Percentiles rank a stretch among this genome's conserved stretches.
Conservation (phyloP, 2,797 vertebrate species). For the Macrochelys suwanniensis region DNA sequence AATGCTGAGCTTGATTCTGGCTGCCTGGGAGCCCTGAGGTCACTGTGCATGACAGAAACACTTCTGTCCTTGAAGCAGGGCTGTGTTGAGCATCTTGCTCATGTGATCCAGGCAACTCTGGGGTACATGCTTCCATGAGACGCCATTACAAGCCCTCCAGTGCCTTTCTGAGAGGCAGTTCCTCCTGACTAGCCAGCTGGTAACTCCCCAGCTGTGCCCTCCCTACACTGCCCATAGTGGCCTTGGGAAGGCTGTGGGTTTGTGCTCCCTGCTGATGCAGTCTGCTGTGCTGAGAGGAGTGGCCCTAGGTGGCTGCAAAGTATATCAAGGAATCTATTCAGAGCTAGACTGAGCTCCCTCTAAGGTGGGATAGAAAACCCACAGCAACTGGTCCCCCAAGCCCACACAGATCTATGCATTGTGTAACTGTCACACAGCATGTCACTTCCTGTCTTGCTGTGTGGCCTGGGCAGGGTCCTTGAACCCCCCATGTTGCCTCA, state of each 20-base stretch:
- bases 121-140: not conserved
- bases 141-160: not conserved
- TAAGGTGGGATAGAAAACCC: not conserved
- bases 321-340: not conserved
- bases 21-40: not conserved
- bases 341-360: not conserved
- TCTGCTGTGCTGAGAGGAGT: not conserved
- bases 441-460: not conserved
- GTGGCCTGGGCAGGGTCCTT: not conserved
- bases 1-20: rapidly evolving
- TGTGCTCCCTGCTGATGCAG: not conserved
- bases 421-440: not conserved
- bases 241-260: no score
- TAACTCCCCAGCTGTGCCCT: no score
- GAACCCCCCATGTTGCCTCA: not conserved
- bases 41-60: no score
- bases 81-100: not conserved
- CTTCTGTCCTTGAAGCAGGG: not conserved
- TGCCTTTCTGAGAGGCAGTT: not conserved
- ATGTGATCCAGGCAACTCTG: rapidly evolving
- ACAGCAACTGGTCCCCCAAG: not conserved
- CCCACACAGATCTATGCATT: not conserved
- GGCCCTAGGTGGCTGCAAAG: not conserved
- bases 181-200: not conserved
- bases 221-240: no score